Conservation (phyloP, 2,797 vertebrate genomes). For the Iguana delicatissima region DNA sequence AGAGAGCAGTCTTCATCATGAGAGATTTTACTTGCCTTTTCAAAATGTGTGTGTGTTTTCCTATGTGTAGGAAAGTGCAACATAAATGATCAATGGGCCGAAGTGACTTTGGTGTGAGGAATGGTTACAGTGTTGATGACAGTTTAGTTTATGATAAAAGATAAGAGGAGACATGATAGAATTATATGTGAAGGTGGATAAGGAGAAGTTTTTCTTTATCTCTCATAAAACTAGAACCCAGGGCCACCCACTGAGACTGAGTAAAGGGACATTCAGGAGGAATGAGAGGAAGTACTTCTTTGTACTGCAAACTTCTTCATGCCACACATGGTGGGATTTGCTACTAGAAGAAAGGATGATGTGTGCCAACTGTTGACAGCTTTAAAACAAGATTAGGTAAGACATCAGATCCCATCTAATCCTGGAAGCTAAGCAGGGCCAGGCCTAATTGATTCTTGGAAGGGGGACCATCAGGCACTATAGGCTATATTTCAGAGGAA, state of each 20-base stretch:
- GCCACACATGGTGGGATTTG: background rate
- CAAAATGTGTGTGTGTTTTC: background rate
- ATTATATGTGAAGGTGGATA: too few relatives aligned
- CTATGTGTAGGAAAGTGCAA: background rate
- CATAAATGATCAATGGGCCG: background rate
- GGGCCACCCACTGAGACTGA: too few relatives aligned
- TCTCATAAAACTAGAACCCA: background rate
- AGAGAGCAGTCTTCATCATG: background rate
- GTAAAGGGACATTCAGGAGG: background rate
- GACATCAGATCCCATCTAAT: too few relatives aligned
- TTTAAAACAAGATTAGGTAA: background rate
- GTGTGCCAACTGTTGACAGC: background rate
- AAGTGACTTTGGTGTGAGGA: background rate
- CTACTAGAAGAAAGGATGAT: background rate
- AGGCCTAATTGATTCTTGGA: too few relatives aligned
- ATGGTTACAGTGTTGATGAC: background rate
- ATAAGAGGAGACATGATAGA: background rate
- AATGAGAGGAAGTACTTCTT: background rate
- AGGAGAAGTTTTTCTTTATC: background rate
- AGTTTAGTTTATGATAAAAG: background rate
- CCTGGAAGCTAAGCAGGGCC: too few relatives aligned
- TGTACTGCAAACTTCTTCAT: background rate
- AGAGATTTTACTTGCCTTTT: too few relatives aligned
- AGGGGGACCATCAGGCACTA: too few relatives aligned
- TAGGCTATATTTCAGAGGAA: too few relatives aligned